phyloP scores from a whole-genome alignment of 2,888 invertebrate genomes.

The Biston betularia region DNA sequence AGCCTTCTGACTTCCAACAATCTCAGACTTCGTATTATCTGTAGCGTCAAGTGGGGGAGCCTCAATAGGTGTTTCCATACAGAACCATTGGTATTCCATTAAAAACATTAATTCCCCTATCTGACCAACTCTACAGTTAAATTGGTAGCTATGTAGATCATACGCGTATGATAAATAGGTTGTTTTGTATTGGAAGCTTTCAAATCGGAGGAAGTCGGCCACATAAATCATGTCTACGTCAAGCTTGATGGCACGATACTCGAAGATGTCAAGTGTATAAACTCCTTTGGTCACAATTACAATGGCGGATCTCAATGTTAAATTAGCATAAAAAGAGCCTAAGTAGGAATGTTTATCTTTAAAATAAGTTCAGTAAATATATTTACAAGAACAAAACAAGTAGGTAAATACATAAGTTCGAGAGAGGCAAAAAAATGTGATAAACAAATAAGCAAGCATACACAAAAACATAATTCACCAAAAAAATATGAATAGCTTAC shows the following conservation, averaged over 20 bases:
- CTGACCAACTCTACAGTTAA: neutral
- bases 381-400: neutral
- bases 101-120: neutral
- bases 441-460: too few relatives aligned
- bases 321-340: slow-evolving; percentile 10
- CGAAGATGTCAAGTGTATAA: neutral
- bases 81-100: neutral
- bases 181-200: slow-evolving; percentile 48
- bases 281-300: slow-evolving; percentile 9
- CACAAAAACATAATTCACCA: too few relatives aligned
- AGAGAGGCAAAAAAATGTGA: too few relatives aligned
- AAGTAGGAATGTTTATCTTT: neutral
- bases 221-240: slow-evolving; percentile 33
- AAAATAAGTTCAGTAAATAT: neutral
- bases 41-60: neutral
- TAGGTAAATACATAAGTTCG: neutral
- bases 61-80: neutral
- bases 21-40: slow-evolving; percentile 48
- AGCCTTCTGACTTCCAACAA: slow-evolving; percentile 51
- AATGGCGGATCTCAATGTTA: slow-evolving; percentile 18
- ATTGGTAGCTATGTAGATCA: slow-evolving; percentile 22
- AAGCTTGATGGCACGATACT: neutral
- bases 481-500: too few relatives aligned
- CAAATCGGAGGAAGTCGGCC: slow-evolving; percentile 27
- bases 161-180: slow-evolving; percentile 49